Conservation (phyloP, 92 coral and sea anemone species). For the Anthopleura xanthogrammica region DNA sequence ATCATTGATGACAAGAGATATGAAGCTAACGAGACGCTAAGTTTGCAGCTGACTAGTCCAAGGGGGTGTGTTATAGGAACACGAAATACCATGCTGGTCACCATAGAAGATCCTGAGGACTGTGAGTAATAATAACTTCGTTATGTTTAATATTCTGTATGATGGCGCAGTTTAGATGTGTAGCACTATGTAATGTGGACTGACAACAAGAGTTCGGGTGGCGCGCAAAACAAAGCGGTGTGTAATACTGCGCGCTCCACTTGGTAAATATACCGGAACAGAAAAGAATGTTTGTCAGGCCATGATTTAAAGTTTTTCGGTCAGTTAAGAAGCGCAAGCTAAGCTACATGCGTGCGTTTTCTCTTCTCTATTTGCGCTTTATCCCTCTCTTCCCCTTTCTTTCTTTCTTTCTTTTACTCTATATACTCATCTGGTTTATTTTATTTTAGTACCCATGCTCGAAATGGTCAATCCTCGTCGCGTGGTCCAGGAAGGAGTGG, state of each 20-base stretch:
- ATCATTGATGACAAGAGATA: conserved; percentile 66
- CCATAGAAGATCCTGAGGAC: conserved; percentile 84
- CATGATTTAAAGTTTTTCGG: too few relatives aligned
- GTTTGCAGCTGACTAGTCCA: conserved; percentile 65
- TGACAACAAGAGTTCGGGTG: too few relatives aligned
- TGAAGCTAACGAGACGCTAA: conserved; percentile 68
- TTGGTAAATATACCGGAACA: too few relatives aligned
- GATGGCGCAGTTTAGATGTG: too few relatives aligned
- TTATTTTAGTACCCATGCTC: conserved; percentile 54
- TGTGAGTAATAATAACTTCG: conserved; percentile 43
- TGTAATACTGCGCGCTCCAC: too few relatives aligned
- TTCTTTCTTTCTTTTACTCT: background rate
- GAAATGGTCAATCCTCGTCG: conserved; percentile 51
- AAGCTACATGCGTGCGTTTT: too few relatives aligned
- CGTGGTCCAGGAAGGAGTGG: conserved; percentile 66
- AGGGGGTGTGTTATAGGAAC: conserved; percentile 75
- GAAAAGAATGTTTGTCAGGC: too few relatives aligned
- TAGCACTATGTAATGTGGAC: too few relatives aligned
- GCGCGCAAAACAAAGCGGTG: too few relatives aligned
- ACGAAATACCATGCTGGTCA: conserved; percentile 53
- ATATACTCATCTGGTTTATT: background rate
- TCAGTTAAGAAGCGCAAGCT: too few relatives aligned
- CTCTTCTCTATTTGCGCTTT: too few relatives aligned
- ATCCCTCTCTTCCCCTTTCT: background rate
- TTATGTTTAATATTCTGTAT: too few relatives aligned